Evolutionary conservation across 2,113 vertebrate species (phyloP), one percentile per base, ranked within the genome.

Genomic region (Scytalopus superciliaris): DNA sequence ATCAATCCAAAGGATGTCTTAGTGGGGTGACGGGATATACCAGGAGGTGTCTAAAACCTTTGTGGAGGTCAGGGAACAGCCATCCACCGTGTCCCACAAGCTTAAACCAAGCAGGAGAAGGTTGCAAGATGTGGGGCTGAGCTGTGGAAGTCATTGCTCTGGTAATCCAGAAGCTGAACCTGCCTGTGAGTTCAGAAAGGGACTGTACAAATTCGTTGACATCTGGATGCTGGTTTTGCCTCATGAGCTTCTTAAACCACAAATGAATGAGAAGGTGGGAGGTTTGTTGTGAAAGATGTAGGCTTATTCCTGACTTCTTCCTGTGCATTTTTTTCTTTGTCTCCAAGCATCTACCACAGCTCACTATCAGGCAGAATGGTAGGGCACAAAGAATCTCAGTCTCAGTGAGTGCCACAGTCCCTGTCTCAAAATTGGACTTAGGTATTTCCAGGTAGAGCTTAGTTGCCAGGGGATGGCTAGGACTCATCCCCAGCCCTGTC

Each of bases 61-160:
- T 31, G 31, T 30, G 49, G 28, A 40, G 45, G 70, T 55, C 15
- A 33, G 37, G 23, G 23, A 62, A 8, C 12, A 31, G 2, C 21
- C 52, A 2, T 35, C 42, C 27, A 23, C 33, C 5, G 0, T 70
- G 78, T 60, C 12, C 25, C 6, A 4, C 33, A 12, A 42, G 21
- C 28, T 75, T 49, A 79, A 72, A 40, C 19, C 27, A 57, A 52
- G 28, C 25, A 33, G 56, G 53, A 47, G 25, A 37, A 56, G 21
- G 25, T 55, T 2, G 0, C 9, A 6, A 12, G 3, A 0, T 1
- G 30, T 24, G 16, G 3, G 31, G 50, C 31, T 1, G 3, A 55
- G 17, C 15, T 47, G 50, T 55, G 31, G 39, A 40, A 75, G 12
- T 31, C 25, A 0, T 31, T 23, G 28, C 22, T 7, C 10, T 7